A percentile compares a stretch with the other conserved stretches of the same genome.
phyloP scores from a whole-genome alignment of 2,113 vertebrate species.

The Natator depressus region DNA sequence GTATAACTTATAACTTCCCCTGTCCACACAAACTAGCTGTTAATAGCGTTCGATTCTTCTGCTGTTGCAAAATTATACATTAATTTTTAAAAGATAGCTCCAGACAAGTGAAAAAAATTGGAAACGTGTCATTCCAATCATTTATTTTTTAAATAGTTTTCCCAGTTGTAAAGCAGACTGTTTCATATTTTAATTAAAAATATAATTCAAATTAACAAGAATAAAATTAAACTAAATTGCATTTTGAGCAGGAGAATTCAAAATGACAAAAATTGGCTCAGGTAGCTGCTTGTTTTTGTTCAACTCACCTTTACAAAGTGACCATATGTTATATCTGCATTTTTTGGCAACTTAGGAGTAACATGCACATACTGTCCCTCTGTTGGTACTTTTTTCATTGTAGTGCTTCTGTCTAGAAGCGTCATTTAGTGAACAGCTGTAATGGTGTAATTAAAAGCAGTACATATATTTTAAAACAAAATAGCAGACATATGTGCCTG shows the following conservation, averaged over 20 bases:
- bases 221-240: conserved; percentile 33
- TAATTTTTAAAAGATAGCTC: conserved; percentile 74
- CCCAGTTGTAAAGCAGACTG: conserved; percentile 38
- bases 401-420: conserved; percentile 65
- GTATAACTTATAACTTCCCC: conserved; percentile 70
- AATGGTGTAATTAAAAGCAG: conserved; percentile 76
- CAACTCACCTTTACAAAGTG: conserved; percentile 76
- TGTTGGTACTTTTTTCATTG: conserved; percentile 65
- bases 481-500: conserved; percentile 74
- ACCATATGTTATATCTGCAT: conserved; percentile 72
- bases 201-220: conserved; percentile 61
- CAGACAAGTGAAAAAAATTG: conserved; percentile 66
- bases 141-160: conserved; percentile 73
- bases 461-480: conserved; percentile 74
- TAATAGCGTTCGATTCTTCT: conserved; percentile 71
- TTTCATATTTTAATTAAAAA: conserved; percentile 52
- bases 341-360: conserved; percentile 64
- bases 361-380: conserved; percentile 53
- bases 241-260: conserved; percentile 67
- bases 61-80: conserved; percentile 71
- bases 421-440: conserved; percentile 75
- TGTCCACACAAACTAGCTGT: conserved; percentile 63
- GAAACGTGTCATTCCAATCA: conserved; percentile 16
- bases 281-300: conserved; percentile 67
- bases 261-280: conserved; percentile 68